Base-by-base conservation (phyloP, 2,888 invertebrate genomes). In the Cryptocephalus moraei region DNA sequence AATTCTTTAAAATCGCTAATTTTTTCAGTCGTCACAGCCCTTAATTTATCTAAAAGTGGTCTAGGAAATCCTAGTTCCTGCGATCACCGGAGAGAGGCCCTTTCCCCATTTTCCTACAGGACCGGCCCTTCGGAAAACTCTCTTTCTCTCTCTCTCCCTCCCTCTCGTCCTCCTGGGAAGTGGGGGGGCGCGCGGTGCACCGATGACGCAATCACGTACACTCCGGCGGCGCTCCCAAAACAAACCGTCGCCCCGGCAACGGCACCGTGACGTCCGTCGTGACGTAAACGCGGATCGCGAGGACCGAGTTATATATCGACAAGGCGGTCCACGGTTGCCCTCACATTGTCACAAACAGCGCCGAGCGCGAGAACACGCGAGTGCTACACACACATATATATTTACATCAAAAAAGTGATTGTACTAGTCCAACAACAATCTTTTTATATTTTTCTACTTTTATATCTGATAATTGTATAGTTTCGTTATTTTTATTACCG, bases 131-230 rank as follows among this genome's bases (percentile, higher is more conserved):
- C n/a, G n/a, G n/a, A n/a, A n/a, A n/a, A n/a, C 22, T 22, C 22
- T 22, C 22, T 22, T 6, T 22, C 22, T 22, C 22, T 22, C 22
- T 22, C 6, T 22, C 22, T 22, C 22, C 6, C 22, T 22, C 22
- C 22, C 22, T 22, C 22, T 22, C 22, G 2, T 22, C 12, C 41
- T 41, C 10, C 38, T n/a, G 39, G 14, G 32, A 41, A n/a, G n/a
- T n/a, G n/a, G 22, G 22, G 22, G 22, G 22, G 44, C 22, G 47
- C 41, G 45, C 45, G 46, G 73, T 75, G 75, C 75, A 75, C 75
- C 72, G 73, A 72, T 77, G 77, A 75, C 77, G 76, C 76, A 77
- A 76, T 75, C 69, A 68, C 22, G 22, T 22, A 22, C 22, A 6
- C 3, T 22, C 72, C 73, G 73, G 70, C 47, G 56, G 55, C 56